A percentile compares a stretch with the other conserved stretches of the same genome.
These are phyloP conservation scores for Lycopodina hypogea DNA, from an alignment of 37 sponge, comb jelly and placozoan genomes.

Conservation along the genomic window DNA sequence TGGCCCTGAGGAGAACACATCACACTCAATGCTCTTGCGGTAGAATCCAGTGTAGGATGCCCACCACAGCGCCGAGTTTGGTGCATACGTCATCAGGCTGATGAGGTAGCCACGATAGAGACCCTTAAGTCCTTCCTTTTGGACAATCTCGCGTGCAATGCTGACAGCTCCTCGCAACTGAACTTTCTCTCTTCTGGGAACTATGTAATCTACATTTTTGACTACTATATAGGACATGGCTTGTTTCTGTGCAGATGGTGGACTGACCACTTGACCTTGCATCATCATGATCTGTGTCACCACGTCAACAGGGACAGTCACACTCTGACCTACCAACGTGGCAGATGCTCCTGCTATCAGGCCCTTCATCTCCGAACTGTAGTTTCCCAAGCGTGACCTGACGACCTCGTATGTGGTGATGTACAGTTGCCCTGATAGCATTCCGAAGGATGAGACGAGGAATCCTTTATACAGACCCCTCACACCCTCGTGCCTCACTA, in stretches of 20 bases:
- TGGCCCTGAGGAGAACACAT: conserved; percentile 13
- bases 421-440: conserved; percentile 87
- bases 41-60: conserved; percentile 50
- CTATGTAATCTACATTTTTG: conserved; percentile 47
- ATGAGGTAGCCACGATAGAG: conserved; percentile 86
- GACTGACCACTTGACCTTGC: conserved; percentile 60
- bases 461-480: conserved; percentile 94
- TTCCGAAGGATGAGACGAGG: conserved; percentile 55
- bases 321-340: conserved; percentile 79
- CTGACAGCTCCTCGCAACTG: conserved; percentile 33
- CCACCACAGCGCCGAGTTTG: conserved; percentile 97
- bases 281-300: conserved; percentile 91
- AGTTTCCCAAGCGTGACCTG: conserved; percentile 48
- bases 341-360: conserved; percentile 78
- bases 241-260: neutral
- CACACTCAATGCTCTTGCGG: conserved; percentile 17
- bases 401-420: conserved; percentile 89
- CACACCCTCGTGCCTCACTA: conserved; percentile 76
- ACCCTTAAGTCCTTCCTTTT: conserved; percentile 67
- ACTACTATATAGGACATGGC: conserved; percentile 23
- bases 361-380: conserved; percentile 70
- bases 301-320: conserved; percentile 90
- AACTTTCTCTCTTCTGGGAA: conserved; percentile 18
- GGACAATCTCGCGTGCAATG: conserved; percentile 55
- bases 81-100: conserved; percentile 88